Evolutionary conservation across 1,140 invertebrate genomes (phyloP).

Genomic region (Frieseomelitta varia): DNA sequence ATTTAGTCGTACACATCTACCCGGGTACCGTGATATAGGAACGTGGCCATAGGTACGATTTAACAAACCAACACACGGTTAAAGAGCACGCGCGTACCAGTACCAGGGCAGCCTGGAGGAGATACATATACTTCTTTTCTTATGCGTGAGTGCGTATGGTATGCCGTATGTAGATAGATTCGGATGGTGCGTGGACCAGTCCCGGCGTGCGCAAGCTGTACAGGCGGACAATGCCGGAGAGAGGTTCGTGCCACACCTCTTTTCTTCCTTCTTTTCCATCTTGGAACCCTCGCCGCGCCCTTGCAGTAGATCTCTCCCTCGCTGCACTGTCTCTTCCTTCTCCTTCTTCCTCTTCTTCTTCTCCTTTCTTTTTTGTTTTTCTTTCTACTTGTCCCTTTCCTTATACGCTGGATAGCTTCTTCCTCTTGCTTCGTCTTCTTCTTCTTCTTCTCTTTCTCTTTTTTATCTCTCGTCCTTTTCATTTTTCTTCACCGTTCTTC

Average conservation of each 20-base stretch:
- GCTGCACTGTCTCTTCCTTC: constrained; percentile 1
- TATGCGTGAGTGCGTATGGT: constrained; percentile 66
- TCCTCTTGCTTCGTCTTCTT: constrained; percentile 33
- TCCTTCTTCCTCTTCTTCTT: not conserved
- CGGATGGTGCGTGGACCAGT: constrained; percentile 79
- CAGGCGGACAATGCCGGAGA: constrained; percentile 76
- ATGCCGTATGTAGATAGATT: constrained; percentile 77
- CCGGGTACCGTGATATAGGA: not conserved
- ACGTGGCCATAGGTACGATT: constrained; percentile 8
- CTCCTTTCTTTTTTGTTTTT: not conserved
- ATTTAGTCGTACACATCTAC: not conserved
- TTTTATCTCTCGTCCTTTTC: not conserved
- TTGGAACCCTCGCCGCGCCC: constrained; percentile 73
- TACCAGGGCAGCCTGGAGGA: constrained; percentile 51
- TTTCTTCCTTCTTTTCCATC: constrained; percentile 77
- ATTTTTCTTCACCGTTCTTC: not conserved
- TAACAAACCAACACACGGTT: not conserved
- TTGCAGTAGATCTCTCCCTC: constrained; percentile 68
- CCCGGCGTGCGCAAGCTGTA: constrained; percentile 68
- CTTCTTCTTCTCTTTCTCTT: not conserved
- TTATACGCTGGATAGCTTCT: constrained; percentile 21
- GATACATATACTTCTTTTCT: constrained; percentile 53
- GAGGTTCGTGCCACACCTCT: constrained; percentile 77
- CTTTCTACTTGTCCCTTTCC: not conserved
- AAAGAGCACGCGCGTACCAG: constrained; percentile 47